phyloP scores from a whole-genome alignment of 53 echinoderm and acorn worm genomes.

The Paracentrotus lividus region DNA sequence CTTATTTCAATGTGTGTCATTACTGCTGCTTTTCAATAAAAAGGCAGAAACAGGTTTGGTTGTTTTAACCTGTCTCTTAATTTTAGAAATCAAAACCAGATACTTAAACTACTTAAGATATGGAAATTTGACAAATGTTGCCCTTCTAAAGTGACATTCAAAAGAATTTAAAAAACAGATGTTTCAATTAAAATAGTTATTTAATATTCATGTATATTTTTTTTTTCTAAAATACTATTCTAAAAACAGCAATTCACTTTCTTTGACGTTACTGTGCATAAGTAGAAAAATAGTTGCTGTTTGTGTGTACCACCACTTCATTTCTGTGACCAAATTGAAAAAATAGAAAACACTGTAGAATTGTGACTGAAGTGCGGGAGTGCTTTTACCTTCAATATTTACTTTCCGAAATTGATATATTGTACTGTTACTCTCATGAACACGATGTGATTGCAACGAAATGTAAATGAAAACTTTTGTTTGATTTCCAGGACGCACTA shows the following conservation, averaged over 20 bases:
- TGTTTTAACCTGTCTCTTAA: neutral
- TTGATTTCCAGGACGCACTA: neutral
- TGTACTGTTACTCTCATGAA: neutral
- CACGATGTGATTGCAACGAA: neutral
- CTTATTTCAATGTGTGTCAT: neutral
- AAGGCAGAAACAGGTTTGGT: slow-evolving; percentile 11
- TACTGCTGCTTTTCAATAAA: neutral
- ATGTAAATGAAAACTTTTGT: neutral
- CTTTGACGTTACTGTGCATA: slow-evolving; percentile 17
- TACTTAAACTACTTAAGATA: neutral
- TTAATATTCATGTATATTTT: slow-evolving; percentile 17
- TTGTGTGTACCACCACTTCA: neutral
- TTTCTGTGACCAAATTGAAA: neutral
- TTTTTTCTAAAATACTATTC: neutral
- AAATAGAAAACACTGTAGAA: neutral
- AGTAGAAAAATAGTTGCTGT: slow-evolving; percentile 5
- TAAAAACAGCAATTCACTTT: neutral
- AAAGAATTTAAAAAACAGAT: neutral
- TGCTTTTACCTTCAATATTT: neutral
- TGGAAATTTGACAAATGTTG: neutral
- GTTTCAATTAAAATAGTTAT: neutral
- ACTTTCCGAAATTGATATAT: neutral
- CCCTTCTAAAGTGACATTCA: neutral
- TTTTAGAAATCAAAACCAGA: neutral
- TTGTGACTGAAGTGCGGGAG: neutral